Percentiles rank a stretch among this genome's conserved stretches.
Evolutionary conservation across 1,140 invertebrate species (phyloP).

Genomic region (Ctenoplectra terminalis): DNA sequence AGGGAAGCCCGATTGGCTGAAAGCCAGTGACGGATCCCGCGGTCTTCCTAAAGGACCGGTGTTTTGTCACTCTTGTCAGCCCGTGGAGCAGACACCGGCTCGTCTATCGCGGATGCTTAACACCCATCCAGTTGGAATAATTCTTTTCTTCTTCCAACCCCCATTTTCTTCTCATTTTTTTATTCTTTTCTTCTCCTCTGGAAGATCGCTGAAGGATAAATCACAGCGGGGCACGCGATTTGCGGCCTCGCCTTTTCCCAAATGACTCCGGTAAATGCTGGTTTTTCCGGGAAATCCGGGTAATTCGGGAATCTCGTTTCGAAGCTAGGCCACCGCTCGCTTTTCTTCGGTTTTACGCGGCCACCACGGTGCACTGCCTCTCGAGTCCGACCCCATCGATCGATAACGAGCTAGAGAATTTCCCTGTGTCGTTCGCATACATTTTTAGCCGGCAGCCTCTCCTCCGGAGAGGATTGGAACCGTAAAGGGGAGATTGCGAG

Average conservation of each 20-base stretch:
- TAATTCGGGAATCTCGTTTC: slow-evolving; percentile 51
- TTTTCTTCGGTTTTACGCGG: slow-evolving; percentile 29
- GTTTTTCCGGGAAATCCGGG: slow-evolving; percentile 34
- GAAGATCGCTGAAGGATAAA: slow-evolving; percentile 40
- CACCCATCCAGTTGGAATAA: slow-evolving; percentile 14
- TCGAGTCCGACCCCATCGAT: neutral
- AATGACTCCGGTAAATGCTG: slow-evolving; percentile 58
- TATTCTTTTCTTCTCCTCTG: neutral
- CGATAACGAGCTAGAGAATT: slow-evolving; percentile 33
- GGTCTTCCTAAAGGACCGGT: slow-evolving; percentile 40
- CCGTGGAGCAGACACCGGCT: slow-evolving; percentile 1
- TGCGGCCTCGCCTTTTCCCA: slow-evolving; percentile 45
- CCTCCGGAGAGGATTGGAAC: neutral
- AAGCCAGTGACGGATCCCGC: slow-evolving; percentile 60
- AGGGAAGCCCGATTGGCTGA: slow-evolving; percentile 57
- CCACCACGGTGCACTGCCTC: neutral
- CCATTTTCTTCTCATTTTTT: neutral
- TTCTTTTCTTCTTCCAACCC: slow-evolving; percentile 6
- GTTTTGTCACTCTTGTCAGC: slow-evolving; percentile 62
- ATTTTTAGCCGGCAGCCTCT: neutral
- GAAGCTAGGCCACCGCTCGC: neutral
- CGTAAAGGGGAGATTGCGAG: neutral
- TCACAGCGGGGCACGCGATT: slow-evolving; percentile 48
- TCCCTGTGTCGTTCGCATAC: slow-evolving; percentile 15
- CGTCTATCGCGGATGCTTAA: slow-evolving; percentile 18